Conservation (phyloP, 1,140 invertebrate species). For the Maconellicoccus hirsutus region DNA sequence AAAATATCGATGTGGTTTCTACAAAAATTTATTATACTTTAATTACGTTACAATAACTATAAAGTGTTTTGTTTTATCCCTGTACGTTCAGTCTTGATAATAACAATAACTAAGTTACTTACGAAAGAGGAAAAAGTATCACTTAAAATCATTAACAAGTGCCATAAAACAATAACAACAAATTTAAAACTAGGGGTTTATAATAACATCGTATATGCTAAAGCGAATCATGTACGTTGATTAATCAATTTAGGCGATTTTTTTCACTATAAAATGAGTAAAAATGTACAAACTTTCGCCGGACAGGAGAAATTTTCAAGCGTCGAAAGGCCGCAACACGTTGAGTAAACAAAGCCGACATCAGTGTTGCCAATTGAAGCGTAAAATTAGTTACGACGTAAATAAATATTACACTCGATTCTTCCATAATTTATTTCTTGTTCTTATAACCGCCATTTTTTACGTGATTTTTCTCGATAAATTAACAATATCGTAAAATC, state of each 20-base stretch:
- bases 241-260: neutral
- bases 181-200: slow-evolving; percentile 6
- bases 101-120: slow-evolving; percentile 19
- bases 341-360: too few relatives aligned
- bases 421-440: too few relatives aligned
- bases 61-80: slow-evolving; percentile 15
- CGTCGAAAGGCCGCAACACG: too few relatives aligned
- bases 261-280: neutral
- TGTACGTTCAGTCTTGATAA: slow-evolving; percentile 18
- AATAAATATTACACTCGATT: neutral
- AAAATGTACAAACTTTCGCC: too few relatives aligned
- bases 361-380: neutral
- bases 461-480: too few relatives aligned
- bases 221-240: slow-evolving; percentile 16
- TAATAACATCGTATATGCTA: neutral
- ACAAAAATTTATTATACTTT: slow-evolving; percentile 15
- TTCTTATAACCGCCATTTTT: too few relatives aligned
- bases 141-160: slow-evolving; percentile 17
- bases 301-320: too few relatives aligned
- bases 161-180: slow-evolving; percentile 16
- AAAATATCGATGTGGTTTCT: neutral
- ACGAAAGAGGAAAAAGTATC: neutral
- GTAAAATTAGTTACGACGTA: neutral
- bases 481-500: too few relatives aligned
- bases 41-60: slow-evolving; percentile 17